Evolutionary conservation across 2,113 vertebrate species (phyloP).

Genomic region (Mungos mungo): DNA sequence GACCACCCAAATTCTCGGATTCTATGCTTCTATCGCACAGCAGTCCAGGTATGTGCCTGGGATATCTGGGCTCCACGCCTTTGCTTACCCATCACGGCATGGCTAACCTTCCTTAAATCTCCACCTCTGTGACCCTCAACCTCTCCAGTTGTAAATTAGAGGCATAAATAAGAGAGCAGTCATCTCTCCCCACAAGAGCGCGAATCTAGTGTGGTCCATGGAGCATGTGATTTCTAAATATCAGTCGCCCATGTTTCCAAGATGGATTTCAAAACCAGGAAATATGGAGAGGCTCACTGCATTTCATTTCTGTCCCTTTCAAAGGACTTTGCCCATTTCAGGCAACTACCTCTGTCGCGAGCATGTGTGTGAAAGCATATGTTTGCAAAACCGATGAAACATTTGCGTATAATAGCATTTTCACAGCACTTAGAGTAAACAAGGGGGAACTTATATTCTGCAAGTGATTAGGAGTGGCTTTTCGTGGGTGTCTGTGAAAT

Average conservation of each 20-base stretch:
- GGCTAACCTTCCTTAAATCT: not conserved
- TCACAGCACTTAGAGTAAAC: constrained; percentile 58
- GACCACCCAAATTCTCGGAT: not conserved
- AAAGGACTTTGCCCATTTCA: constrained; percentile 51
- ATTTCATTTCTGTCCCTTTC: constrained; percentile 32
- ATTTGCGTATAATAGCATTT: constrained; percentile 53
- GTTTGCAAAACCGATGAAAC: constrained; percentile 59
- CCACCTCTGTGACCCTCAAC: not conserved
- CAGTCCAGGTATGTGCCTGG: not conserved
- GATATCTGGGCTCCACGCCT: not conserved
- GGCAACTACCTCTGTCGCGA: not conserved
- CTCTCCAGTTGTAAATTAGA: not conserved
- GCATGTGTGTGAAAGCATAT: constrained; percentile 41
- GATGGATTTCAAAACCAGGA: constrained; percentile 41
- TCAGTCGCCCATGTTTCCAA: constrained; percentile 28
- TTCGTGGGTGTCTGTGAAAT: constrained; percentile 36
- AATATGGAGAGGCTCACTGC: constrained; percentile 36
- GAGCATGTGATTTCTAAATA: not conserved
- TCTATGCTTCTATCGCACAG: not conserved
- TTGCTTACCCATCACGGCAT: accelerated
- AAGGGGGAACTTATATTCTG: constrained; percentile 49
- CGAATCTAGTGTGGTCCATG: accelerated
- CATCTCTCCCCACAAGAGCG: not conserved
- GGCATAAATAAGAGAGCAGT: not conserved
- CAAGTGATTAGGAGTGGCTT: constrained; percentile 61